Evolutionary conservation across 2,888 invertebrate species (phyloP).

Genomic region (Agriopis aurantiaria): DNA sequence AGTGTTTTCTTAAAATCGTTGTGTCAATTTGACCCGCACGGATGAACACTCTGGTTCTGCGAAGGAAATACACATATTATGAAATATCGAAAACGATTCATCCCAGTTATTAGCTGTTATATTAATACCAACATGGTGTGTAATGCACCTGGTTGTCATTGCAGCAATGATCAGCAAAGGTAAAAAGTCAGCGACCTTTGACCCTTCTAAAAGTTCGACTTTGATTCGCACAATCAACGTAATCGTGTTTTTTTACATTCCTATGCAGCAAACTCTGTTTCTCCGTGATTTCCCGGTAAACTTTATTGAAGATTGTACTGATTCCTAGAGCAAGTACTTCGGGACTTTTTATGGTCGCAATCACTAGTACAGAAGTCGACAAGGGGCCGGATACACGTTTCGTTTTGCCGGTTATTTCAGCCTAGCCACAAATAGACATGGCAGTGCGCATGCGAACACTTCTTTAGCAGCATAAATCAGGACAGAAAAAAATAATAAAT

Average conservation of each 20-base stretch:
- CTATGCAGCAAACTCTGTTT: background rate
- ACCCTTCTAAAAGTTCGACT: background rate
- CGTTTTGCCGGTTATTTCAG: conserved; percentile 75
- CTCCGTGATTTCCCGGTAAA: background rate
- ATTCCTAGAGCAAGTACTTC: conserved; percentile 16
- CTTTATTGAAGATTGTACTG: background rate
- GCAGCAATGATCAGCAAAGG: background rate
- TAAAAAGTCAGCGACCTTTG: background rate
- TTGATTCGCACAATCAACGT: background rate
- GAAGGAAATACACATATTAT: background rate
- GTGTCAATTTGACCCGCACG: background rate
- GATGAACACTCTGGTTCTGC: background rate
- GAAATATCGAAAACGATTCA: background rate
- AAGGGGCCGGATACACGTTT: conserved; percentile 71
- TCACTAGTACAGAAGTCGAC: conserved; percentile 53
- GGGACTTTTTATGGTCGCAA: conserved; percentile 21
- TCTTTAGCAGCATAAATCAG: conserved; percentile 69
- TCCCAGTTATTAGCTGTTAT: background rate
- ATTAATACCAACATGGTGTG: background rate
- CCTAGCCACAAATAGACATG: conserved; percentile 73
- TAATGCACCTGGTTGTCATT: background rate
- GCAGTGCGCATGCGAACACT: conserved; percentile 63
- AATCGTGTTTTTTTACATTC: background rate
- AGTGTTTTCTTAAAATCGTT: background rate
- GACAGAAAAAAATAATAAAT: conserved; percentile 67